A percentile compares a stretch with the other conserved stretches of the same genome.
phyloP scores from a whole-genome alignment of 2,888 invertebrate species.

The Bruchidius siliquastri region DNA sequence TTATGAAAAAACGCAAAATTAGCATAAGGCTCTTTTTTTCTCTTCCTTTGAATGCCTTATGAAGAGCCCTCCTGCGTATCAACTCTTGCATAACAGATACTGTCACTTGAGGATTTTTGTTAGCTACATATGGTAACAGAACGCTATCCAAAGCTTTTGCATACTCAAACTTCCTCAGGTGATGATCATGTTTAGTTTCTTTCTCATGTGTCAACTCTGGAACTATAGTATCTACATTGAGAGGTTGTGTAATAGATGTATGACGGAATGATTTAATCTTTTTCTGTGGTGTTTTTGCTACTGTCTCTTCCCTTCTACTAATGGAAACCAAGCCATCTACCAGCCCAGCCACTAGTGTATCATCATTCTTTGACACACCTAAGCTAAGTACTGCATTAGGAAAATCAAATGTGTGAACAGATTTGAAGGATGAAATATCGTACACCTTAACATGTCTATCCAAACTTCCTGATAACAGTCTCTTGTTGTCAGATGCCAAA shows the following conservation, averaged over 20 bases:
- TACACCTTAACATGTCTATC: constrained; percentile 93
- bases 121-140: constrained; percentile 55
- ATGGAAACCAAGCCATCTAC: constrained; percentile 88
- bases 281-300: constrained; percentile 44
- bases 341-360: constrained; percentile 86
- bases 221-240: constrained; percentile 53
- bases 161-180: constrained; percentile 76
- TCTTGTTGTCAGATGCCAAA: constrained; percentile 74
- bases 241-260: constrained; percentile 31
- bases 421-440: constrained; percentile 79
- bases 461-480: constrained; percentile 83
- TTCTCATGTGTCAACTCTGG: constrained; percentile 42
- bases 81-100: constrained; percentile 82
- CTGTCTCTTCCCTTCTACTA: constrained; percentile 64
- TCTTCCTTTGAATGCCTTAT: constrained; percentile 69
- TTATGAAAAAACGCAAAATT: constrained; percentile 73
- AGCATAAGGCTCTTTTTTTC: constrained; percentile 60
- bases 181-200: constrained; percentile 62
- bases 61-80: constrained; percentile 73
- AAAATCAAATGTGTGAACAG: constrained; percentile 83
- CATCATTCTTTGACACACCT: constrained; percentile 70
- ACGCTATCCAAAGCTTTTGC: constrained; percentile 73
- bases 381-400: constrained; percentile 88
- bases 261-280: constrained; percentile 55
- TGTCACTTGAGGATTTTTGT: constrained; percentile 69